These are phyloP conservation scores for Rugalucina vietnamica DNA, from an alignment of 2,888 invertebrate genomes.

Conservation along the genomic window DNA sequence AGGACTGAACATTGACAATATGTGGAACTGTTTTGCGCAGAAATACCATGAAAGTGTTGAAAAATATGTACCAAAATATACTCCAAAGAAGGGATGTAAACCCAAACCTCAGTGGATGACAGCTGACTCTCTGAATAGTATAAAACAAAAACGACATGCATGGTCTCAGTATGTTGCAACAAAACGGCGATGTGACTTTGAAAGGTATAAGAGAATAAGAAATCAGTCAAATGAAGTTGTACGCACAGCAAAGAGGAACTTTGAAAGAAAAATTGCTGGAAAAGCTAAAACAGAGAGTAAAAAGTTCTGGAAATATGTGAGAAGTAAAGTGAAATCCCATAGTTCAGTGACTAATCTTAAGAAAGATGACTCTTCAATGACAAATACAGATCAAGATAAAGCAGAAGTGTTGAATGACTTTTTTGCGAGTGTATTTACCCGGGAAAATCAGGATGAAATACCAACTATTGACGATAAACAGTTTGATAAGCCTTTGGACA, in stretches of 20 bases:
- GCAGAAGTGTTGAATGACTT: conserved; percentile 21
- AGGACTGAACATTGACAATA: not conserved
- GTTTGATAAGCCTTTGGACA: not conserved
- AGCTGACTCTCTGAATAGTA: not conserved
- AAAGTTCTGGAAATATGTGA: conserved; percentile 29
- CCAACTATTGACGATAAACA: not conserved
- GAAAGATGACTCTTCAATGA: not conserved
- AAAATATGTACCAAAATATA: conserved; percentile 23
- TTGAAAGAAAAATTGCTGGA: not conserved
- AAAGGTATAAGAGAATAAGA: conserved; percentile 2
- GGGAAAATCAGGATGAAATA: not conserved
- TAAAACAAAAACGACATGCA: conserved; percentile 18
- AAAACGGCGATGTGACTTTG: conserved; percentile 14
- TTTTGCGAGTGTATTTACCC: conserved; percentile 22
- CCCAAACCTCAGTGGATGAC: conserved; percentile 27
- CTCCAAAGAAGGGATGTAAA: conserved; percentile 13
- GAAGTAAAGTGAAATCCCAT: conserved; percentile 11
- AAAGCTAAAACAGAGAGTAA: conserved; percentile 13
- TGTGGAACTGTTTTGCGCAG: conserved; percentile 22
- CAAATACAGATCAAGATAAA: conserved; percentile 13
- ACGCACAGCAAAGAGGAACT: conserved; percentile 10
- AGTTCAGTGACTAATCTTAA: conserved; percentile 1
- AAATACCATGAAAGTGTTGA: conserved; percentile 26
- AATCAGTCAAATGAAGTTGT: conserved; percentile 12
- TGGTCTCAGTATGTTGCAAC: conserved; percentile 13